These are phyloP conservation scores for Sialis fuliginosa DNA, from an alignment of 2,888 invertebrate species.

Conservation along the genomic window DNA sequence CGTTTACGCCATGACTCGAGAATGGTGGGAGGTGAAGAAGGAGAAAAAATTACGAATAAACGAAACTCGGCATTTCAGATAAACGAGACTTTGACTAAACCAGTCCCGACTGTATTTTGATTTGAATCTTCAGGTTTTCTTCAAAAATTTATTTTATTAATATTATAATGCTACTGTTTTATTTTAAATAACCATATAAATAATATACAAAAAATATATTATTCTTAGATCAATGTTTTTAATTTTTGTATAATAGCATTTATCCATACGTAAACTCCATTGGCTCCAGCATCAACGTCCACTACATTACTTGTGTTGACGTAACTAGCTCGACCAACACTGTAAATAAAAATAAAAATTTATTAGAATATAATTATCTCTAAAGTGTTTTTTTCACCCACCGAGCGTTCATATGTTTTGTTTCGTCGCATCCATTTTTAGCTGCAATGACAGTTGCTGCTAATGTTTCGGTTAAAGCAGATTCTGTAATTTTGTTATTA, in stretches of 20 bases:
- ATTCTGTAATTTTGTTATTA: constrained; percentile 17
- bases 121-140: too few relatives aligned
- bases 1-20: too few relatives aligned
- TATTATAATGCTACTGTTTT: too few relatives aligned
- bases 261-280: constrained; percentile 43
- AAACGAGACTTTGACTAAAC: too few relatives aligned
- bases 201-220: too few relatives aligned
- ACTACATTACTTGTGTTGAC: constrained; percentile 32
- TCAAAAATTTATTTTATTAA: too few relatives aligned
- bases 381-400: constrained; percentile 15
- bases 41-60: too few relatives aligned
- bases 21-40: too few relatives aligned
- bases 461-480: constrained; percentile 14
- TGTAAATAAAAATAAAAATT: constrained; percentile 15
- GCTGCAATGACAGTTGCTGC: constrained; percentile 25
- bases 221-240: too few relatives aligned
- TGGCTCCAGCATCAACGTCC: constrained; percentile 53
- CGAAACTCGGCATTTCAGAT: too few relatives aligned
- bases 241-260: constrained; percentile 24
- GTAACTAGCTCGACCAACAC: constrained; percentile 58
- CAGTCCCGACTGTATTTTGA: too few relatives aligned
- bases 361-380: constrained; percentile 2
- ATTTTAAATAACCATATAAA: too few relatives aligned
- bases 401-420: constrained; percentile 37
- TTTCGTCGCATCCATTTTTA: constrained; percentile 28